phyloP scores from a whole-genome alignment of 2,113 vertebrate species.

The Suricata suricatta region DNA sequence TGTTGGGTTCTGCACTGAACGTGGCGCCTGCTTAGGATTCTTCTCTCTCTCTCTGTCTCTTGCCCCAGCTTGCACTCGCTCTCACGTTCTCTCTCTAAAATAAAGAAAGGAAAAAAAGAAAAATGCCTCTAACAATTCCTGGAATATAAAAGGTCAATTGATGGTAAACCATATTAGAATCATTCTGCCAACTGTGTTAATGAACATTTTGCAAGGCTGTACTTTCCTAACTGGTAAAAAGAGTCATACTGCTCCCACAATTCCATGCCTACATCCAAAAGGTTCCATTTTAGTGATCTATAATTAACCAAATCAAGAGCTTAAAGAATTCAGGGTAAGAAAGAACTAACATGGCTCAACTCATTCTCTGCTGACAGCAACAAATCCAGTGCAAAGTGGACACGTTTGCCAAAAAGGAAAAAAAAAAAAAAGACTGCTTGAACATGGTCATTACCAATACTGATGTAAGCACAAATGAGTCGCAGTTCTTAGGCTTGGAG shows the following conservation, averaged over 20 bases:
- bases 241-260: constrained; percentile 43
- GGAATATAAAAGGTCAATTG: constrained; percentile 57
- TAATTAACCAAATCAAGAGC: constrained; percentile 75
- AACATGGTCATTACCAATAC: constrained; percentile 59
- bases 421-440: constrained; percentile 12
- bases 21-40: no score
- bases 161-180: constrained; percentile 48
- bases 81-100: no score
- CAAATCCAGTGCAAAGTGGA: constrained; percentile 43
- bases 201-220: constrained; percentile 48
- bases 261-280: constrained; percentile 61
- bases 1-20: no score
- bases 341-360: constrained; percentile 62
- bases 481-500: not conserved
- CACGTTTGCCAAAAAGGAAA: constrained; percentile 47
- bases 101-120: not conserved
- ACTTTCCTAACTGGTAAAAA: constrained; percentile 61
- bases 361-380: constrained; percentile 64
- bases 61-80: no score
- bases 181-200: constrained; percentile 49
- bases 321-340: constrained; percentile 74
- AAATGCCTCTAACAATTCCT: constrained; percentile 35
- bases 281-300: constrained; percentile 62
- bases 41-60: no score
- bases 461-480: constrained; percentile 10